These are phyloP conservation scores for Silurus asotus DNA, from an alignment of 2,113 vertebrate species.

Conservation along the genomic window DNA sequence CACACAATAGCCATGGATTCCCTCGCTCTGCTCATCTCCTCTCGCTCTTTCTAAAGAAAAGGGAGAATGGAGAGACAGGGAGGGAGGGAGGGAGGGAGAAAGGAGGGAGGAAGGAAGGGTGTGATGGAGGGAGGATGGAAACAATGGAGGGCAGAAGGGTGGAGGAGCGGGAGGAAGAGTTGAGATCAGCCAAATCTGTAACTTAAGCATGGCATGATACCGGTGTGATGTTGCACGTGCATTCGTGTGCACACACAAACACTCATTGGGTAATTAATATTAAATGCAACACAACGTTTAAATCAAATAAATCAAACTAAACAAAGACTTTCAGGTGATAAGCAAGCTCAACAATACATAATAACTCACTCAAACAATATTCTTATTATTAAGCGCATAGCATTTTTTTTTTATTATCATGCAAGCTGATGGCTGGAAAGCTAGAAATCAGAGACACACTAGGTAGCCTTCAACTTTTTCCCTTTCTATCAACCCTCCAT, in stretches of 20 bases:
- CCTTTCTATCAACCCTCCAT: conserved; percentile 32
- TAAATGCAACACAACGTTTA: background rate
- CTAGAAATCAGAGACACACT: conserved; percentile 34
- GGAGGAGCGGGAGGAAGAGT: conserved; percentile 43
- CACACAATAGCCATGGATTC: conserved; percentile 78
- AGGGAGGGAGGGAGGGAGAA: conserved; percentile 12
- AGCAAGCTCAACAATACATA: background rate
- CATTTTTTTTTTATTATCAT: conserved; percentile 6
- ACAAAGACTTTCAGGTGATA: background rate
- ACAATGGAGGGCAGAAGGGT: conserved; percentile 54
- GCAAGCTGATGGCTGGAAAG: conserved; percentile 28
- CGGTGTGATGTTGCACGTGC: conserved; percentile 19
- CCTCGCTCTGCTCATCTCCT: conserved; percentile 67
- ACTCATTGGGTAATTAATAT: background rate
- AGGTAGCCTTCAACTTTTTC: conserved; percentile 24
- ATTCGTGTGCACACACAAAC: conserved; percentile 22
- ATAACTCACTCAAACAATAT: background rate
- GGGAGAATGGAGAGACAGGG: conserved; percentile 57
- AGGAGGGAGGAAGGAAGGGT: conserved; percentile 21
- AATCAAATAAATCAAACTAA: background rate
- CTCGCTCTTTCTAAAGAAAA: conserved; percentile 61
- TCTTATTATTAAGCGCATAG: background rate
- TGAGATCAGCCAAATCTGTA: conserved; percentile 56
- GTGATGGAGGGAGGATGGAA: conserved; percentile 57
- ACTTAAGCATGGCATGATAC: conserved; percentile 51